Base-by-base conservation (phyloP, 2,797 vertebrate species). In the Hippocampus kuda region DNA sequence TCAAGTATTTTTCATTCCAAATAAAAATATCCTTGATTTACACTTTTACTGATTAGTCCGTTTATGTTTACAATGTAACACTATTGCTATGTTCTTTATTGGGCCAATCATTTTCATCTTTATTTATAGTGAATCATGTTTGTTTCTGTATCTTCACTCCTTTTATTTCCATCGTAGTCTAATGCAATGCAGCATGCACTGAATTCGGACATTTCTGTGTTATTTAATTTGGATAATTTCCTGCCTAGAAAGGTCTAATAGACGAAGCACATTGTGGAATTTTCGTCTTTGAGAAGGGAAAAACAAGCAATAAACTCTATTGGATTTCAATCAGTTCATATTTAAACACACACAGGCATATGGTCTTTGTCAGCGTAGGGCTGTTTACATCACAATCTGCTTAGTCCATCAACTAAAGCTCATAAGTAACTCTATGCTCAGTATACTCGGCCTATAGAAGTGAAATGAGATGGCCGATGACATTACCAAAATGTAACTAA, bases 211-310 rank as follows among this genome's bases (percentile, higher is more conserved):
- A 86, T 83, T 88, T 88, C 67, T 80, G 71, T 76, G 48, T 86
- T 85, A 87, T 84, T 87, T 79, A 82, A 85, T 89, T 85, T 81
- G 83, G 81, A 84, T 78, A 74, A 88, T 81, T 77, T 88, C 80
- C 85, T 76, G 84, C 80, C 70, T 79, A 65, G 67, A 61, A 70
- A 42, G 64, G 77, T 75, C 79, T 71, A 69, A 72, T 68, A 78
- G 76, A 81, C 77, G 76, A 73, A 72, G 72, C 53, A 12, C 59
- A 66, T 83, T 80, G 77, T 76, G 2, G 13, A 67, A 56, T 70
- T 74, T 68, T 38, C 74, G 60, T 66, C 75, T 69, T 65, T 71
- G 68, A 81, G 66, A 56, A 75, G 66, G 75, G 61, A 74, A 62
- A 75, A 51, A 62, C 49, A 81, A 83, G 77, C 75, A 77, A 85